Evolutionary conservation across 37 sponge, comb jelly and placozoan species (phyloP), one percentile per base, ranked within the genome.

Genomic region (Geodia barretti): DNA sequence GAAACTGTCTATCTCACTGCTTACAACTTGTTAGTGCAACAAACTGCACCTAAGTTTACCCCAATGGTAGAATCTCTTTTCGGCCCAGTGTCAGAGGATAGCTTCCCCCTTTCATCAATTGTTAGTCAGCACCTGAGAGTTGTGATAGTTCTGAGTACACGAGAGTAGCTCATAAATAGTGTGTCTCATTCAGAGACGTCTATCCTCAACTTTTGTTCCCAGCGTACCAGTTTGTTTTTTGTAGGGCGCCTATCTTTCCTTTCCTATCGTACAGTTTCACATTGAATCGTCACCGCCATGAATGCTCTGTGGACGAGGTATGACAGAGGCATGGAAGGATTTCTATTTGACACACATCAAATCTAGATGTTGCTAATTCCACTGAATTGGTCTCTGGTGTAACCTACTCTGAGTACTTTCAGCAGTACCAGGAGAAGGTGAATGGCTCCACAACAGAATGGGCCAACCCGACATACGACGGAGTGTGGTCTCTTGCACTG

Each of bases 401-500:
- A 59, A 76, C 60, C 20, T 76, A 76, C 61, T 20, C 58, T 34
- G 61, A 76, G 36, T 76, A 38, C 34, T 11, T 60, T 31, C 62
- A 58, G 34, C 30, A 76, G 62, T 76, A 76, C 36, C 31, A 54
- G 24, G 28, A n/a, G 34, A 28, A 34, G 17, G 76, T 76, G 31
- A 25, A 28, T 19, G 24, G 21, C 19, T 59, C n/a, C n/a, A n/a
- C n/a, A n/a, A 70, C 39, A 23, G 30, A 41, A n/a, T 78, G 65
- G 78, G 78, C 67, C 0, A 37, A n/a, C 31, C 11, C 37, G 21
- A 19, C 29, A 0, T 79, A 79, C 24, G 80, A 79, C 41, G 39
- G 69, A 21, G 41, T 79, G 36, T 79, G 80, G 80, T 68, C 80
- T 11, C 34, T 64, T 54, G 80, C 80, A 31, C 68, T 79, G 0